Evolutionary conservation across 1,140 invertebrate genomes (phyloP).

Genomic region (Drosophila repleta): DNA sequence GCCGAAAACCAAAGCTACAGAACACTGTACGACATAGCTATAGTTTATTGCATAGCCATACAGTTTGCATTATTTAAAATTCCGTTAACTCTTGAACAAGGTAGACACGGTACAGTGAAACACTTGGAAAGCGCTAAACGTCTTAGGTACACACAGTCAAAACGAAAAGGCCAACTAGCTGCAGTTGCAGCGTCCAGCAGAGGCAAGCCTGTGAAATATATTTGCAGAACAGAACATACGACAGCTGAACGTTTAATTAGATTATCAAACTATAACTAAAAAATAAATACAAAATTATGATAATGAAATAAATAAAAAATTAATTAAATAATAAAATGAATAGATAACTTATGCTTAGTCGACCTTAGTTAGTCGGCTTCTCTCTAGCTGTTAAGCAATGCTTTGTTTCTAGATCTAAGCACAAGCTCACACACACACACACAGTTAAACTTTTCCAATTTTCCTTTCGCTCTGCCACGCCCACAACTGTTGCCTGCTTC

Average conservation of each 20-base stretch:
- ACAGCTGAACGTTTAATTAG: constrained; percentile 48
- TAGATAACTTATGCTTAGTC: constrained; percentile 3
- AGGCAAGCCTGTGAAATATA: constrained; percentile 68
- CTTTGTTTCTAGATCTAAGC: constrained; percentile 5
- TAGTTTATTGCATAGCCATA: constrained; percentile 69
- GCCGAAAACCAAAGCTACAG: not conserved
- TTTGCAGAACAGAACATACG: constrained; percentile 43
- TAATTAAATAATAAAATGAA: not conserved
- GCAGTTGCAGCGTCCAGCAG: constrained; percentile 36
- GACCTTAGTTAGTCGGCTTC: not conserved
- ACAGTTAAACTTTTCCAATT: not conserved
- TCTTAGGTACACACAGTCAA: constrained; percentile 68
- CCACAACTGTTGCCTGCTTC: constrained; percentile 43
- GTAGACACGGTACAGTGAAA: constrained; percentile 58
- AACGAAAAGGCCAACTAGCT: constrained; percentile 28
- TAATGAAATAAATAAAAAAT: constrained; percentile 4
- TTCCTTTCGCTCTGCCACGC: constrained; percentile 25
- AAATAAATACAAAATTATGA: constrained; percentile 6
- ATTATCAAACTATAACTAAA: constrained; percentile 31
- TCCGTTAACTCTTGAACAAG: constrained; percentile 61
- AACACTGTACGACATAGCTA: constrained; percentile 71
- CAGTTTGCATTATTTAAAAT: constrained; percentile 54
- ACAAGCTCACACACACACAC: not conserved
- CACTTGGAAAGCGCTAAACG: constrained; percentile 79
- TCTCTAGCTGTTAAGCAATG: not conserved